Base-by-base conservation (phyloP, 2,113 vertebrate genomes). In the Sapayoa aenigma region DNA sequence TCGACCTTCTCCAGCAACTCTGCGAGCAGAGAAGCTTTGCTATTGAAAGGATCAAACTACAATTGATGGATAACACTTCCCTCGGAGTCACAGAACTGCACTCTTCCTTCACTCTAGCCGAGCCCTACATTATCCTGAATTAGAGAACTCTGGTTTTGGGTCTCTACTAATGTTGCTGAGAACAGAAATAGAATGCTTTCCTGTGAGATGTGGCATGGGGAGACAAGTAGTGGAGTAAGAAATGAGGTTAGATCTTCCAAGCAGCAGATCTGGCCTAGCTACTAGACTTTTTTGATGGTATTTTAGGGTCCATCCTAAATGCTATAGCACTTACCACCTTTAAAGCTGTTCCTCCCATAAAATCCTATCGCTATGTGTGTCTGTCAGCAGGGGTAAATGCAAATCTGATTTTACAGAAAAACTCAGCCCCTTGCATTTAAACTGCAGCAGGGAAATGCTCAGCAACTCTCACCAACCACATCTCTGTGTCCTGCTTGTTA, bases 321-420 rank as follows among this genome's bases (percentile, higher is more conserved):
- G 16, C 14, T 74, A 56, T 3, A 50, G 6, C 33, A 67, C 31
- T 71, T 62, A 35, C 6, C 10, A 20, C 2, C 31, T 83, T 79
- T 89, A 41, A 89, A 93, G 24, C 21, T 44, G 24, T 22, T 18
- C 3, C 4, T 79, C 19, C 31, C 28, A 62, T 19, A 10, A 35
- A 62, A n/a, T 39, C n/a, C 33, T 53, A 41, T 0, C 0, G 23
- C 10, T 2, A 35, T 3, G 0, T 37, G 7, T 66, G 21, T 47
- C 56, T 60, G 3, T 35, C 85, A n/a, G 30, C 6, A 66, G 35
- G 28, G 15, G 14, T 42, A 83, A 90, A 58, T n/a, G 12, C 19
- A 85, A 62, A 75, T 44, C 21, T 33, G 19, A 58, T 75, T 86
- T 83, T 62, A 53, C 7, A 25, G 42, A 81, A 31, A 84, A 91